A percentile compares a stretch with the other conserved stretches of the same genome.
Conservation (phyloP, 2,113 vertebrate species). For the Xiphias gladius region DNA sequence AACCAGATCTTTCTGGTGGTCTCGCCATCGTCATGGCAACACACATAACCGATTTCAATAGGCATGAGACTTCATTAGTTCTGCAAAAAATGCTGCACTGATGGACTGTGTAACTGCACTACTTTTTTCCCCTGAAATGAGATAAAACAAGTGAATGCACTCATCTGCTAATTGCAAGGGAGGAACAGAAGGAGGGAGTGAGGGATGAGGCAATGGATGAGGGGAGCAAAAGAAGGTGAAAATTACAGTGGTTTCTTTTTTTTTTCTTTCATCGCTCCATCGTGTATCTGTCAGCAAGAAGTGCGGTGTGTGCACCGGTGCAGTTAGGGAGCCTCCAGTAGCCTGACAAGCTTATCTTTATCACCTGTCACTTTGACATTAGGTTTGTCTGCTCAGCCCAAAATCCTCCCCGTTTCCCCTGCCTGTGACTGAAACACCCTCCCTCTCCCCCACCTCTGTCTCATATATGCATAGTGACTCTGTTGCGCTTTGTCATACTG, state of each 20-base stretch:
- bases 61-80: constrained; percentile 64
- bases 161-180: constrained; percentile 60
- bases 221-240: constrained; percentile 3
- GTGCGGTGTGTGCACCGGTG: constrained; percentile 50
- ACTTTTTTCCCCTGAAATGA: constrained; percentile 25
- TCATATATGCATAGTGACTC: neutral
- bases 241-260: constrained; percentile 18
- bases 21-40: constrained; percentile 66
- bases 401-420: constrained; percentile 35
- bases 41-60: constrained; percentile 38
- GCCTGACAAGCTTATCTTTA: constrained; percentile 73
- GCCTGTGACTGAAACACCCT: constrained; percentile 13
- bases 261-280: constrained; percentile 17
- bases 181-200: constrained; percentile 5
- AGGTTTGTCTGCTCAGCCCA: constrained; percentile 54
- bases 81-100: constrained; percentile 26
- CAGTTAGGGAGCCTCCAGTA: constrained; percentile 58
- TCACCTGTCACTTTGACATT: constrained; percentile 74
- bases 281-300: constrained; percentile 66
- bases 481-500: neutral
- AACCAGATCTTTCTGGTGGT: constrained; percentile 24
- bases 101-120: constrained; percentile 14
- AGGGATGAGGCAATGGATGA: neutral
- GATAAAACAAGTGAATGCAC: constrained; percentile 39
- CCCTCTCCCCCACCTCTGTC: constrained; percentile 11